phyloP scores from a whole-genome alignment of 1,140 invertebrate species.

The Phymastichus coffea region DNA sequence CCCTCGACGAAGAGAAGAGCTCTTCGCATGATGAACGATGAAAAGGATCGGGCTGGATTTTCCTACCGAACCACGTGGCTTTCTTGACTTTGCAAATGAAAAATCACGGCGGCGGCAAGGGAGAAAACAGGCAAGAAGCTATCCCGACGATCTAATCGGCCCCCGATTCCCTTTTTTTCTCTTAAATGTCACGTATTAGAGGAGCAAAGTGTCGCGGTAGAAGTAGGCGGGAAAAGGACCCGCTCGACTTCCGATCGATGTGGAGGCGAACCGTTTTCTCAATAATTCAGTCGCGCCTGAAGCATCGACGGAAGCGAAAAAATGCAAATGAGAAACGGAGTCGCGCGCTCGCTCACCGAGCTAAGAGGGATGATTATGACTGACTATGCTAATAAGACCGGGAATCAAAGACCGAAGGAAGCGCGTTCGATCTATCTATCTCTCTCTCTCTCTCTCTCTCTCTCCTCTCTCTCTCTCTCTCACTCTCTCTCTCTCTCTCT shows the following conservation, averaged over 20 bases:
- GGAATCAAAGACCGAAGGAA: not conserved
- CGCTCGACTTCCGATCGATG: too few species aligned
- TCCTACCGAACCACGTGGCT: too few species aligned
- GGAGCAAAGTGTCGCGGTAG: too few species aligned
- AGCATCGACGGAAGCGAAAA: not conserved
- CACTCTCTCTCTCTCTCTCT: not conserved
- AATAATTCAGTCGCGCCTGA: constrained; percentile 18
- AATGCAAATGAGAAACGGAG: constrained; percentile 11
- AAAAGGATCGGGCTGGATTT: too few species aligned
- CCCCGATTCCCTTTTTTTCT: too few species aligned
- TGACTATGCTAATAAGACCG: constrained; percentile 9
- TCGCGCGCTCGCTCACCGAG: not conserved
- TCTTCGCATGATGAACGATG: too few species aligned
- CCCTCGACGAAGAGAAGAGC: too few species aligned
- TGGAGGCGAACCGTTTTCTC: constrained; percentile 2
- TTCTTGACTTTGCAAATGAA: too few species aligned
- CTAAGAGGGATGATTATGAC: constrained; percentile 4
- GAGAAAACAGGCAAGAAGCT: too few species aligned
- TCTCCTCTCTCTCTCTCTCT: not conserved
- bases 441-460: not conserved
- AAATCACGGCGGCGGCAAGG: too few species aligned
- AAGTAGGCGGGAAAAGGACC: too few species aligned
- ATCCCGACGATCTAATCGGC: too few species aligned
- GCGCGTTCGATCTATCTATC: not conserved
- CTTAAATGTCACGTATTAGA: not conserved